Evolutionary conservation across 1,140 invertebrate genomes (phyloP), one percentile per base, ranked within the genome.

Genomic region (Drosophila bipectinata): DNA sequence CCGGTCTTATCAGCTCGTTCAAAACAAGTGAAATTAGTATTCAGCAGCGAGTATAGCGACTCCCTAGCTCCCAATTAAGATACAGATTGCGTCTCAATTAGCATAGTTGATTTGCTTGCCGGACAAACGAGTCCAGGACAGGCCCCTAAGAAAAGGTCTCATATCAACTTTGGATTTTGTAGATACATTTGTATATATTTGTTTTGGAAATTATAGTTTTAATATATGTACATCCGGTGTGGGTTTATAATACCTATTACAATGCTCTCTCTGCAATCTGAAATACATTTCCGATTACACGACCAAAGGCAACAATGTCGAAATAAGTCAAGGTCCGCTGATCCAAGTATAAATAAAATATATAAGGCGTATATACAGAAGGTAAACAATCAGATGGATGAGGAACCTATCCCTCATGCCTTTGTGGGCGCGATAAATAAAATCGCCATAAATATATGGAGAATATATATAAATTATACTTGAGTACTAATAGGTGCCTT

Each of bases 251-350:
- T 12, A 12, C 34, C 34, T 10, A 37, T 37, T 37, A n/a, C 34
- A 10, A 12, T 12, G 3, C 9, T 37, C 34, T 10, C 34, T 37
- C 12, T 44, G 41, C 41, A 18, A 41, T 14, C 39, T 15, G 12
- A 8, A 4, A 14, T 41, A 10, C 39, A 41, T 45, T 18, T 59
- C 15, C 49, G 39, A 56, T 60, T 48, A 44, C 32, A 34, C 32
- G 24, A 32, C 37, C 21, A 53, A 51, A 34, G 1, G 9, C 15
- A 57, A 39, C 49, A 63, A 66, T 60, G 34, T 59, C n/a, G 64
- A 64, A 69, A 80, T 54, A 64, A 74, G 74, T 67, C 82, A 85
- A 87, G 82, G 74, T 85, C 67, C 72, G 41, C 41, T 44, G 26
- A 15, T 24, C n/a, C 24, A 32, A 41, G 55, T 48, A 32, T 10